phyloP scores from a whole-genome alignment of 2,113 vertebrate genomes.

The Catharus fuscescens region DNA sequence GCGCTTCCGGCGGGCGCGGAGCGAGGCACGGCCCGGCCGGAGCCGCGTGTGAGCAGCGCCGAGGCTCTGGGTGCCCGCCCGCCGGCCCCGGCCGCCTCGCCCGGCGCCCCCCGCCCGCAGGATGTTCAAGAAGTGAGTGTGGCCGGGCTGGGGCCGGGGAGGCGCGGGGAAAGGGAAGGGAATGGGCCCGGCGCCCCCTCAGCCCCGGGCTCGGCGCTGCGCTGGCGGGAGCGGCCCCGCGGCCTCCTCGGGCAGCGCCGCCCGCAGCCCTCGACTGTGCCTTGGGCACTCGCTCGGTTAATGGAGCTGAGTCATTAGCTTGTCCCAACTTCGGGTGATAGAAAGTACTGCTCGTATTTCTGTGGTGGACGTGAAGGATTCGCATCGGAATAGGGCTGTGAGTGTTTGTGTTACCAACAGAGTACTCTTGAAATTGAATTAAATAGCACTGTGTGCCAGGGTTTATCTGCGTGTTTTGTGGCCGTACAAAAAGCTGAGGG shows the following conservation, averaged over 20 bases:
- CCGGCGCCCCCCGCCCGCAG: background rate
- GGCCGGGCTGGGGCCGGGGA: too few species aligned
- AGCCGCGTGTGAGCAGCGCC: slow-evolving; percentile 31
- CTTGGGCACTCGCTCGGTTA: background rate
- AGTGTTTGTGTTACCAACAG: background rate
- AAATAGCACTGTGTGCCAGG: accelerated
- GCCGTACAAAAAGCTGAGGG: accelerated
- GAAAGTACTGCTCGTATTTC: accelerated
- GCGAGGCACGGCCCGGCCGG: background rate
- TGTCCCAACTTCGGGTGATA: accelerated
- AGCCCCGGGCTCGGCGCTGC: background rate
- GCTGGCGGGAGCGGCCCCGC: background rate
- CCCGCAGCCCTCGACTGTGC: background rate
- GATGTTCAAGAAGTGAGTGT: slow-evolving; percentile 66
- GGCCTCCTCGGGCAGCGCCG: background rate
- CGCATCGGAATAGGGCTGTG: accelerated
- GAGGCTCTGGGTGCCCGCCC: background rate
- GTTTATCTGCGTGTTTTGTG: accelerated
- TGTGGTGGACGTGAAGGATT: background rate
- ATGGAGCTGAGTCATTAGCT: background rate
- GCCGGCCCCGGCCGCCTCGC: background rate
- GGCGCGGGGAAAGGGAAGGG: too few species aligned
- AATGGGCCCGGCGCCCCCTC: background rate
- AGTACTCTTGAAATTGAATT: accelerated
- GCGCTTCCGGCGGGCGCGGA: slow-evolving; percentile 9